Evolutionary conservation across 2,888 invertebrate species (phyloP), one percentile per base, ranked within the genome.

Genomic region (Acronicta leporina): DNA sequence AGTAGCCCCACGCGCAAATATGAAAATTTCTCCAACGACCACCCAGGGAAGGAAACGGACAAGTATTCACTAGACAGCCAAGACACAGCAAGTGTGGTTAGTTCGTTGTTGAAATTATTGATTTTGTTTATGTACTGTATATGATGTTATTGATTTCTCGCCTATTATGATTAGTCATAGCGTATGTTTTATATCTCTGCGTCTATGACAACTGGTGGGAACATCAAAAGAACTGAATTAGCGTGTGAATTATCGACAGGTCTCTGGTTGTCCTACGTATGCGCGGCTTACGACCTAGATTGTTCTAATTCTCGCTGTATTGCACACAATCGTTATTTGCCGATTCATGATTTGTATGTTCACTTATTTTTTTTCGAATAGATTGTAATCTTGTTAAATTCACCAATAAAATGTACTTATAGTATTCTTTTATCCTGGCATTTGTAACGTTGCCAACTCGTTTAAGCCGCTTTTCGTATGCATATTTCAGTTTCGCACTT

Each of bases 11-110:
- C 90, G 74, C 92, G 89, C 81, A 94, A 94, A 90, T 94, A 94
- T 94, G 94, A 94, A 65, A 90, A 89, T 86, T 94, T 94, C 82
- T 87, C 92, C 77, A 88, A 85, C 81, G 94, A 94, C 78, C 90
- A 91, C 62, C 92, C 90, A 80, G 90, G 88, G 81, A 92, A 90
- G 84, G 94, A 94, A 77, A 89, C 89, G 77, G 94, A 95, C 83
- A 94, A 94, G 81, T 90, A 92, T 84, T 95, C 94, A 67, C 68
- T 95, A 92, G 89, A 92, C 82, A 95, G 94, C 79, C 94, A 94
- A 83, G 94, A 95, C 84, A 95, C 94, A 59, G 94, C 94, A 49
- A 95, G 94, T 91, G 86, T 95, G 92, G 94, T 94, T 76, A 91
- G 94, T 89, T 57, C 68, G 64, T 87, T 86, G 87, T 87, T 83